These are phyloP conservation scores for Lamprotornis superbus DNA, from an alignment of 2,113 vertebrate genomes.

Conservation along the genomic window DNA sequence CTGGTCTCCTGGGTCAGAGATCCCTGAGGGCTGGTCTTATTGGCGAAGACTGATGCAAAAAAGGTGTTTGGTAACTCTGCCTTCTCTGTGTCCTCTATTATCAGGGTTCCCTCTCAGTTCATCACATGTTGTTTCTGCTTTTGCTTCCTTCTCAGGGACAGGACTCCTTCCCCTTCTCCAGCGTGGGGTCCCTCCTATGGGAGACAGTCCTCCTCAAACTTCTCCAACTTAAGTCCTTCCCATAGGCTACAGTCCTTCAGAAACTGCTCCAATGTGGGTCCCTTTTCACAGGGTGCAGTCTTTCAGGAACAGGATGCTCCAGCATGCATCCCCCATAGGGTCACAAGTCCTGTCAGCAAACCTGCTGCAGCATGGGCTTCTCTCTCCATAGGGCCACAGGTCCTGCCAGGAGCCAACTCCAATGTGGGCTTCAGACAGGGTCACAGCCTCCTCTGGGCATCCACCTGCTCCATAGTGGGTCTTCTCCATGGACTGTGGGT, in stretches of 20 bases:
- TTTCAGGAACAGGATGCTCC: neutral
- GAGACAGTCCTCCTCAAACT: neutral
- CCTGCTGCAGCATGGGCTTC: neutral
- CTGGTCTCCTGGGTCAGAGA: neutral
- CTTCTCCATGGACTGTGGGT: neutral
- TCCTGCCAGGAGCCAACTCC: neutral
- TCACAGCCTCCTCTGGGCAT: neutral
- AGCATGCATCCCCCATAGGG: neutral
- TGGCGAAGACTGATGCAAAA: neutral
- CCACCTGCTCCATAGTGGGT: neutral
- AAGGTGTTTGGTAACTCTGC: neutral
- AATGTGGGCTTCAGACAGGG: neutral
- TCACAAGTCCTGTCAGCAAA: neutral
- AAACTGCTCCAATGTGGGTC: neutral
- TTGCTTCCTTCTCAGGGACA: neutral
- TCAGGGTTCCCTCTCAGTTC: neutral
- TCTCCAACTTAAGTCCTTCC: neutral
- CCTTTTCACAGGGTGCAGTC: neutral
- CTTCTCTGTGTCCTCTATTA: neutral
- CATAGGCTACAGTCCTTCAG: neutral
- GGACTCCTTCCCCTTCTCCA: neutral
- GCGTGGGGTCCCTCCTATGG: neutral
- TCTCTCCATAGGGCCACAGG: neutral
- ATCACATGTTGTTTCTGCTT: neutral
- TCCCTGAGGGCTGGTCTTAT: neutral